Evolutionary conservation across 2,797 vertebrate genomes (phyloP), one percentile per base, ranked within the genome.

Genomic region (Gouania willdenowi): DNA sequence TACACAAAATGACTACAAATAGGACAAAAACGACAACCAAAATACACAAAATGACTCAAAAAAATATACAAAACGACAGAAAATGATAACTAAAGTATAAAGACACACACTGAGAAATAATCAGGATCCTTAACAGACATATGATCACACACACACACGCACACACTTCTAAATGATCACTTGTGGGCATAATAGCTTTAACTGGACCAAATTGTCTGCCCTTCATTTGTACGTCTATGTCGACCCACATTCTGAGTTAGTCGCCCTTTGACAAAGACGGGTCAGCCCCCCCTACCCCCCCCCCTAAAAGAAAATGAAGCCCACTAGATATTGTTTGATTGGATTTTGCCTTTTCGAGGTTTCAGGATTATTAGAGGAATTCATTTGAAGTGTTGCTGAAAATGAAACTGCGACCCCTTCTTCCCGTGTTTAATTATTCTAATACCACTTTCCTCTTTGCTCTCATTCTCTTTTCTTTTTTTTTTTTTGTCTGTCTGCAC

Each of bases 271-370:
- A 89, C 87, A 87, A 87, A 89, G 85, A 70, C 77, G 80, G 86
- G 88, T 88, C 86, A 84, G 84, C 83, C 76, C 77, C 71, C 64
- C 66, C 75, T 85, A 82, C 86, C 84, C 84, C 83, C 76, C 77
- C 71, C 64, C 66, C 75, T 85, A 82, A 69, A 66, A 50, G 80
- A 75, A 88, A 87, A 89, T 85, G 83, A 88, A 86, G 83, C 84
- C 79, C 86, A 85, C 79, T 82, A 87, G 87, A 89, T 88, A 89
- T 85, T 87, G 87, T 88, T 88, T 90, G 89, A 90, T 90, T 90
- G 88, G 89, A 90, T 90, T 89, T 80, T 80, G 80, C 84, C 82
- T 87, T 88, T 87, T 85, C 82, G 86, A 89, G 85, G 87, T 89
- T 89, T 88, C 80, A 81, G 75, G 84, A 90, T 88, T 83, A 86